These are phyloP conservation scores for Diploscapter pachys DNA, from an alignment of 1,140 invertebrate species.

Conservation along the genomic window DNA sequence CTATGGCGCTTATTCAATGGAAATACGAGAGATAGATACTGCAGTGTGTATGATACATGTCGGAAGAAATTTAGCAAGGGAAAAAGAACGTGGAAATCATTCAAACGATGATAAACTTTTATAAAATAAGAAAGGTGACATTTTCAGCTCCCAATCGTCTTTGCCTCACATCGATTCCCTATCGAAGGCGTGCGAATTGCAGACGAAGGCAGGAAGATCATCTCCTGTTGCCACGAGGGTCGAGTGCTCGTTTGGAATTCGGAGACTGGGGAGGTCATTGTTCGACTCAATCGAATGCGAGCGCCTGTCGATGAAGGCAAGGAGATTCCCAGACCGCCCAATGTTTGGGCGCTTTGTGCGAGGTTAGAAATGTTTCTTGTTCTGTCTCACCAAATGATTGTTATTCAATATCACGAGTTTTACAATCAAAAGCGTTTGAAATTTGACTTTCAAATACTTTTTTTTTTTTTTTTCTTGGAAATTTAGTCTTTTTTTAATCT, in stretches of 20 bases:
- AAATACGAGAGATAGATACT: too few species aligned
- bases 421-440: too few species aligned
- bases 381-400: neutral
- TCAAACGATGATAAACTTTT: too few species aligned
- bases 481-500: too few species aligned
- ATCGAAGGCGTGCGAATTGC: conserved; percentile 28
- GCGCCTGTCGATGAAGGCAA: neutral
- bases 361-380: conserved; percentile 18
- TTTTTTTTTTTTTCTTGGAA: too few species aligned
- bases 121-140: too few species aligned
- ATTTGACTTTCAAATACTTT: too few species aligned
- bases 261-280: conserved; percentile 24
- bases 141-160: conserved; percentile 28
- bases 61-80: too few species aligned
- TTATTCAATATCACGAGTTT: neutral
- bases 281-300: conserved; percentile 6
- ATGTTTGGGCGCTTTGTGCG: conserved; percentile 28
- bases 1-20: too few species aligned
- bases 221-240: conserved; percentile 37
- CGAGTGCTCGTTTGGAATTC: conserved; percentile 32
- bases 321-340: conserved; percentile 5
- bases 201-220: neutral
- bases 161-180: conserved; percentile 28
- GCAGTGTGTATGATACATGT: too few species aligned
- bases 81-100: too few species aligned